Evolutionary conservation across 2,113 vertebrate genomes (phyloP).

Genomic region (Oryzias celebensis): DNA sequence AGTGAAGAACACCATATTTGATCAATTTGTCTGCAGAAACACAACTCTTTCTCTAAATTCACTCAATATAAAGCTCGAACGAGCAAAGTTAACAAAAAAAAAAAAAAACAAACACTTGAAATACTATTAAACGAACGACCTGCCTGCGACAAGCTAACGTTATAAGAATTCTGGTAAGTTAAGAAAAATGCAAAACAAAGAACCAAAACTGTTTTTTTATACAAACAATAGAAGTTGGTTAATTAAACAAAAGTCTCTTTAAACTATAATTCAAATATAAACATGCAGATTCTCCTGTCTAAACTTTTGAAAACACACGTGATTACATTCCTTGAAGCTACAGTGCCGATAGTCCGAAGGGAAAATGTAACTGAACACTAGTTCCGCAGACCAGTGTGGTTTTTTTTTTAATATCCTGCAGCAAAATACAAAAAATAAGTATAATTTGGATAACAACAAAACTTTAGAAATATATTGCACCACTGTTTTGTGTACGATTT

Average conservation of each 20-base stretch:
- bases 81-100: background rate
- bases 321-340: background rate
- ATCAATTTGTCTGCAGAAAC: background rate
- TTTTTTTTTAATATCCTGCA: too few relatives aligned
- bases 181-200: too few relatives aligned
- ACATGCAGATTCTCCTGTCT: fast-evolving
- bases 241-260: background rate
- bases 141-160: background rate
- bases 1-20: slow-evolving; percentile 92
- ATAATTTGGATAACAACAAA: too few relatives aligned
- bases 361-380: background rate
- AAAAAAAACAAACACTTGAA: background rate
- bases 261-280: background rate
- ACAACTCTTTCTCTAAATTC: background rate
- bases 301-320: slow-evolving; percentile 63
- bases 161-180: background rate
- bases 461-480: too few relatives aligned
- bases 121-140: background rate
- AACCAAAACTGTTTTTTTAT: fast-evolving
- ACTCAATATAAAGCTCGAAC: background rate
- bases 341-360: slow-evolving; percentile 29
- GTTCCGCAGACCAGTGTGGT: slow-evolving; percentile 21
- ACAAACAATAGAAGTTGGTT: fast-evolving
- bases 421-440: too few relatives aligned
- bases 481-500: too few relatives aligned